Conservation (phyloP, 1,140 invertebrate species). For the Chlorops oryzae region DNA sequence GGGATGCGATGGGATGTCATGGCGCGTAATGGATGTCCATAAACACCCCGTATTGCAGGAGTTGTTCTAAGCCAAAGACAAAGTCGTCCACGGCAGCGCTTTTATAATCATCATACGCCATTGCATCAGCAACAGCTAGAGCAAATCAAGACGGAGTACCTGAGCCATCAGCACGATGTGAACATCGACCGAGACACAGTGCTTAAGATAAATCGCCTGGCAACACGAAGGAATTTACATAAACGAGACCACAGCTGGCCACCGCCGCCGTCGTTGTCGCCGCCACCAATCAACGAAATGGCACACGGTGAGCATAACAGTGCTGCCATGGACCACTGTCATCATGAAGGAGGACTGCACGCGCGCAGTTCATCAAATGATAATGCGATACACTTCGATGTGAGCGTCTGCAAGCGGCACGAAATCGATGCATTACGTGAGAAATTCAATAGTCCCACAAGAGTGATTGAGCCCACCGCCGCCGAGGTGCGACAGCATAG, state of each 20-base stretch:
- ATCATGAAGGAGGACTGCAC: not conserved
- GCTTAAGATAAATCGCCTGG: slow-evolving; percentile 40
- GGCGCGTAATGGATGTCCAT: too few relatives aligned
- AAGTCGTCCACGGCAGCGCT: slow-evolving; percentile 31
- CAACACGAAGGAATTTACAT: slow-evolving; percentile 30
- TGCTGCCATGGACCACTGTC: not conserved
- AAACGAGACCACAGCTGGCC: slow-evolving; percentile 45
- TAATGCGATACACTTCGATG: slow-evolving; percentile 18
- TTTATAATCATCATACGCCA: slow-evolving; percentile 16
- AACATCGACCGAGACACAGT: slow-evolving; percentile 42
- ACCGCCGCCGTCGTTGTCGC: slow-evolving; percentile 17
- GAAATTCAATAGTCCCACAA: slow-evolving; percentile 36
- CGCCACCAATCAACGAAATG: not conserved
- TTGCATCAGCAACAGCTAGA: slow-evolving; percentile 36
- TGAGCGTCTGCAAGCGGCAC: slow-evolving; percentile 20
- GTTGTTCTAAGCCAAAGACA: slow-evolving; percentile 24
- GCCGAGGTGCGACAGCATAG: slow-evolving; percentile 8
- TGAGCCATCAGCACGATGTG: slow-evolving; percentile 37
- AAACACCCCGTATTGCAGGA: too few relatives aligned
- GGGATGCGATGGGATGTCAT: too few relatives aligned
- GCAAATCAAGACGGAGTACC: slow-evolving; percentile 39
- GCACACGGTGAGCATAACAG: not conserved
- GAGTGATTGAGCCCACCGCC: slow-evolving; percentile 27
- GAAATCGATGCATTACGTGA: slow-evolving; percentile 33
- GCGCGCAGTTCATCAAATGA: slow-evolving; percentile 7